Evolutionary conservation across 1,140 invertebrate genomes (phyloP), one percentile per base, ranked within the genome.

Genomic region (Tribolium castaneum): DNA sequence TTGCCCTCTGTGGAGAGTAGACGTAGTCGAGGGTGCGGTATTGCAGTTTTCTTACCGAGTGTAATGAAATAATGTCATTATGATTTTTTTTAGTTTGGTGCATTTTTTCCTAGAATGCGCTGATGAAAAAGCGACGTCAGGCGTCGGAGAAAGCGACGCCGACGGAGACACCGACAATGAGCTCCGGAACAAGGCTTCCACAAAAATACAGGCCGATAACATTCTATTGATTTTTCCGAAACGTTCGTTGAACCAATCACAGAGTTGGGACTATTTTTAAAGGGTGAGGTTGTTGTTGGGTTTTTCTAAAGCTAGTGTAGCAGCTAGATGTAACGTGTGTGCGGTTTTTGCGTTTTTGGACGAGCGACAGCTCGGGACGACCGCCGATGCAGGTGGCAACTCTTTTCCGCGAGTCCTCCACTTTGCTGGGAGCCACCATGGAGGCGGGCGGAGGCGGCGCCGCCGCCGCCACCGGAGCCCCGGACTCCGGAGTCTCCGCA

Each of bases 371-470:
- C 84, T 83, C 84, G 84, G 72, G 79, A 76, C 78, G 80, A 72
- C 71, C 76, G 78, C 81, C 77, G 83, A 92, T 92, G 92, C 92
- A 92, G 88, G 91, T 92, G 84, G 92, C 92, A 83, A 92, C 91
- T 86, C 84, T 92, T 84, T 92, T 92, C 85, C 89, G 91, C 79
- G 92, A 92, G 87, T 91, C 91, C 83, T 90, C 91, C 83, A 91
- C 90, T 83, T 88, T 92, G 84, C 87, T 92, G 80, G 91, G 91
- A 82, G 92, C 91, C 80, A 89, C 88, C 70, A 92, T 88, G 84
- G 88, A 91, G 85, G 89, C 87, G 82, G 83, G 83, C 81, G 85
- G 83, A 81, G 86, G 80, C 75, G 78, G 78, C 66, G 85, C 82
- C 82, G 86, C 80, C 83, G 84, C 77, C 82, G 85, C 80, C 83